Base-by-base conservation (phyloP, 2,113 vertebrate genomes). In the Eublepharis macularius region DNA sequence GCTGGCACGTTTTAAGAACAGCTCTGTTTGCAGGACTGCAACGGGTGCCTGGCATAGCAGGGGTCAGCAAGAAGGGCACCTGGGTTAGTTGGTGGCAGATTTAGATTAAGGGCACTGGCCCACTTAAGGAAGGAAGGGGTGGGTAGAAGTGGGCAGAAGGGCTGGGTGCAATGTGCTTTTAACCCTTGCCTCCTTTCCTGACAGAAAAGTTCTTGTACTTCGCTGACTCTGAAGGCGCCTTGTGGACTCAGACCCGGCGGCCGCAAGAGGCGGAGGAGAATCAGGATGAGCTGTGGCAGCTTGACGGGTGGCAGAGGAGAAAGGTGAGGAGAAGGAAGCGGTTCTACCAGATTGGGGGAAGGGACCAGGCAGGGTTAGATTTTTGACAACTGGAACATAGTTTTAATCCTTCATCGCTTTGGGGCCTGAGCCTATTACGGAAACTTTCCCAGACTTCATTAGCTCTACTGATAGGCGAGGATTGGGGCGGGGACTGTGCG, bases 131-230 rank as follows among this genome's bases (percentile, higher is more conserved):
- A 32, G 41, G 10, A 47, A 32, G 29, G 51, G 49, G 2, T 29
- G 76, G 32, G 36, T 13, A 9, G 49, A 9, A 32, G n/a, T 26
- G 43, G 19, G 32, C 29, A 47, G 7, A 12, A 13, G 47, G 1
- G 4, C 3, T 39, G 51, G 60, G 16, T 17, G 2, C 2, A 6
- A 19, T 13, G 4, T 1, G 39, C 13, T n/a, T 2, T n/a, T 16
- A 12, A 17, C 0, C 12, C 9, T 32, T 19, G n/a, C 39, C 76
- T 81, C 32, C 10, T 73, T 65, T 39, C 26, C 5, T 78, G 70
- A 76, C 86, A 95, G 94, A 80, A 36, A 91, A 91, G 4, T 87
- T 89, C 0, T 83, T 94, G 79, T 43, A 94, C 36, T 94, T 82
- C 78, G 84, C 89, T 12, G 86, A 90, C 45, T 90, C 93, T 1